phyloP scores from a whole-genome alignment of 2,113 vertebrate genomes.

The Centropus unirufus region DNA sequence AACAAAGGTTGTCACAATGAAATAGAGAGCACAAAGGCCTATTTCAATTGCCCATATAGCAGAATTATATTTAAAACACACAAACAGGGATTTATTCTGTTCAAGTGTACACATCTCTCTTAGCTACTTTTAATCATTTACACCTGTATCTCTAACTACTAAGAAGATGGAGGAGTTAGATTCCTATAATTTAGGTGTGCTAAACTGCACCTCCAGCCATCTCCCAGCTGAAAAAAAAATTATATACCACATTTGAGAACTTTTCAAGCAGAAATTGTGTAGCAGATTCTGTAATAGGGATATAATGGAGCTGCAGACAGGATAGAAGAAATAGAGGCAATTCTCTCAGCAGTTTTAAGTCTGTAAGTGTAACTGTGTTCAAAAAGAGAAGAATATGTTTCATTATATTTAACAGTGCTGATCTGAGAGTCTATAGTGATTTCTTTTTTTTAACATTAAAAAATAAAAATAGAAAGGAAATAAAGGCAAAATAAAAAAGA shows the following conservation, averaged over 20 bases:
- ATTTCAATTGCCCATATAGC: background rate
- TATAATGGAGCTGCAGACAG: background rate
- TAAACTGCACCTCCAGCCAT: background rate
- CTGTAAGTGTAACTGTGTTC: background rate
- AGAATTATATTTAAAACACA: background rate
- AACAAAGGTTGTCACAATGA: background rate
- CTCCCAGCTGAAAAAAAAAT: background rate
- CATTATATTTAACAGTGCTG: background rate
- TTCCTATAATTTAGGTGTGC: background rate
- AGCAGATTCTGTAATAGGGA: background rate
- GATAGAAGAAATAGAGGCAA: background rate
- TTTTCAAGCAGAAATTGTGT: background rate
- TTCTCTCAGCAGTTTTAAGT: background rate
- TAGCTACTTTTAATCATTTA: background rate
- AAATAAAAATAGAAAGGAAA: no score
- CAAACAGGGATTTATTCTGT: background rate
- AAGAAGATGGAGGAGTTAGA: background rate
- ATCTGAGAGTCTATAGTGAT: background rate
- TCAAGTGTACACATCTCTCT: background rate
- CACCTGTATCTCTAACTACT: background rate
- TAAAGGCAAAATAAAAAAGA: background rate
- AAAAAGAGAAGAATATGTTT: background rate
- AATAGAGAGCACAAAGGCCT: background rate
- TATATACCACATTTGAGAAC: background rate
- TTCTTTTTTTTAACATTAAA: background rate